Conservation (phyloP, 1,140 invertebrate species). For the Drosophila insularis region DNA sequence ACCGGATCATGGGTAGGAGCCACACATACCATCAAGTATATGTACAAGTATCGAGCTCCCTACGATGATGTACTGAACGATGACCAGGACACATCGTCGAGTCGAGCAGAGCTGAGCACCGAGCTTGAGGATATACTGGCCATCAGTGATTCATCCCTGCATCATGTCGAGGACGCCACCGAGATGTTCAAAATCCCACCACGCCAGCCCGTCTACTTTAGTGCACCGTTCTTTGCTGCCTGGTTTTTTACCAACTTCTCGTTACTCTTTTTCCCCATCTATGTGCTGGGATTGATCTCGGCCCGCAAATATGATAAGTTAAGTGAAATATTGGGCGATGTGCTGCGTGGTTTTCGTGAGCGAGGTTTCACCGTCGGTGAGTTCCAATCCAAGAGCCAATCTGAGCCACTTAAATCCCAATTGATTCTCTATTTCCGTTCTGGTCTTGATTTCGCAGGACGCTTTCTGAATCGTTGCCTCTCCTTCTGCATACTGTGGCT, state of each 20-base stretch:
- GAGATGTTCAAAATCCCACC: slow-evolving; percentile 80
- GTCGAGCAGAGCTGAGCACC: slow-evolving; percentile 76
- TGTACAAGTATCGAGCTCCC: slow-evolving; percentile 86
- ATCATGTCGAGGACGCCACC: slow-evolving; percentile 78
- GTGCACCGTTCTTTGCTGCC: slow-evolving; percentile 96
- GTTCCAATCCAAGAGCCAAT: slow-evolving; percentile 18
- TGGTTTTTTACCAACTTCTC: slow-evolving; percentile 98
- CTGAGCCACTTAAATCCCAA: not conserved
- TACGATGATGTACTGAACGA: slow-evolving; percentile 83
- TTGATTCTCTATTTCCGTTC: not conserved
- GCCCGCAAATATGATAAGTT: slow-evolving; percentile 89
- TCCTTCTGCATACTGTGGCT: slow-evolving; percentile 96
- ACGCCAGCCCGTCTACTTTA: slow-evolving; percentile 82
- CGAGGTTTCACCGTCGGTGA: slow-evolving; percentile 93
- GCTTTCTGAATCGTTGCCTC: slow-evolving; percentile 92
- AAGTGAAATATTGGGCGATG: slow-evolving; percentile 89
- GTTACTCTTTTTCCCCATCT: slow-evolving; percentile 94
- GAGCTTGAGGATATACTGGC: slow-evolving; percentile 82
- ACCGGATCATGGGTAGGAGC: slow-evolving; percentile 94
- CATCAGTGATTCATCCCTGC: slow-evolving; percentile 83
- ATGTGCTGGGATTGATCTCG: slow-evolving; percentile 88
- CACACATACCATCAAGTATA: slow-evolving; percentile 93
- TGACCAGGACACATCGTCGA: slow-evolving; percentile 79
- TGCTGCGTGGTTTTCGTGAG: slow-evolving; percentile 91
- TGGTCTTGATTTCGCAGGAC: slow-evolving; percentile 83